Evolutionary conservation across 2,888 invertebrate species (phyloP), one percentile per base, ranked within the genome.

Genomic region (Myathropa florea): DNA sequence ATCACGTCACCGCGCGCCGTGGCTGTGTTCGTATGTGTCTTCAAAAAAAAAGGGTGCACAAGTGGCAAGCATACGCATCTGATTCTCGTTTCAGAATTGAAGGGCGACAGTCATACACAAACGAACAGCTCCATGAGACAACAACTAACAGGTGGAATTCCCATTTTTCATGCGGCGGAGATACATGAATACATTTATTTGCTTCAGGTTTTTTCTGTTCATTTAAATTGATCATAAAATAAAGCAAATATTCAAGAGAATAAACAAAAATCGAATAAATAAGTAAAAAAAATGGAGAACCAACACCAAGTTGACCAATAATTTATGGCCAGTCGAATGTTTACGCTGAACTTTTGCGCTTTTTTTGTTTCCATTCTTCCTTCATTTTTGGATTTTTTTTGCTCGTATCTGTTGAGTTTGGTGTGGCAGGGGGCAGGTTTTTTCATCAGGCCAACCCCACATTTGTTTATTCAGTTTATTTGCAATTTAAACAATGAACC

Each of bases 291-390:
- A 39, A 28, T 6, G 10, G n/a, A 64, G n/a, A 46, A 75, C 67
- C 83, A 79, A 86, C 85, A 86, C 83, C 86, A 83, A 86, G 75
- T 83, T 86, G 86, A 86, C 86, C 86, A 86, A 83, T 86, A 86
- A 86, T 86, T 86, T 86, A 86, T 83, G 86, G 86, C 46, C 70
- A 79, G 57, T 57, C 79, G 78, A 86, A 75, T 86, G 83, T 86
- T 86, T 86, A 83, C 83, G 61, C 73, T 70, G 68, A 55, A 64
- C 77, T 82, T 82, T 67, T 67, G 73, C 65, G 46, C 63, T 67
- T 64, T 59, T 64, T 36, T 18, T 61, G 24, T 61, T 60, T 67
- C 18, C 46, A 46, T n/a, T 18, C 18, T 6, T 46, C 18, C 46
- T 46, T 2, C 46, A 46, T 7, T 18, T 18, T n/a, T n/a, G n/a